Percentiles rank a stretch among this genome's conserved stretches.
phyloP scores from a whole-genome alignment of 1,140 invertebrate genomes.

The Sinella curviseta region DNA sequence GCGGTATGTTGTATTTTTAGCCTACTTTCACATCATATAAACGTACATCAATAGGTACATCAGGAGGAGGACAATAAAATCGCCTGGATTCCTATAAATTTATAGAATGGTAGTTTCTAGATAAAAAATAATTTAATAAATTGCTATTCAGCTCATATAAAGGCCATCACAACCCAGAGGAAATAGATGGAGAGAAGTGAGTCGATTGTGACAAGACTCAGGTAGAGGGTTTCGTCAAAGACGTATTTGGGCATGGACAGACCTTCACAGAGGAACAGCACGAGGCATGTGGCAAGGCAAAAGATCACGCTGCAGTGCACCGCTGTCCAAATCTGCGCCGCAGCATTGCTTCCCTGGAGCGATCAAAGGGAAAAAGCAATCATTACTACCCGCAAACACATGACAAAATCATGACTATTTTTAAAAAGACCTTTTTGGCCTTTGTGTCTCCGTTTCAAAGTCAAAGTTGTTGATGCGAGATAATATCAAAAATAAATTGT shows the following conservation, averaged over 20 bases:
- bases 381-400: neutral
- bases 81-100: neutral
- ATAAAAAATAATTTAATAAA: slow-evolving; percentile 7
- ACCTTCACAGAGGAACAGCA: slow-evolving; percentile 39
- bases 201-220: slow-evolving; percentile 34
- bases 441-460: neutral
- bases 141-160: slow-evolving; percentile 31
- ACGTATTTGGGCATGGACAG: slow-evolving; percentile 24
- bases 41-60: no score
- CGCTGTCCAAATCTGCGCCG: slow-evolving; percentile 40
- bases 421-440: neutral
- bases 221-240: slow-evolving; percentile 37
- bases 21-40: no score
- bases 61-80: no score
- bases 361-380: neutral
- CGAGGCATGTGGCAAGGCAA: slow-evolving; percentile 33
- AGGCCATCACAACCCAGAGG: slow-evolving; percentile 41
- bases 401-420: slow-evolving; percentile 3
- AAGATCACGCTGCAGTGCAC: slow-evolving; percentile 40
- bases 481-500: no score
- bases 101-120: no score
- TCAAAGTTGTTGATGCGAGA: neutral
- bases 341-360: slow-evolving; percentile 30
- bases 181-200: slow-evolving; percentile 42
- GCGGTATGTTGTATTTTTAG: no score